Evolutionary conservation across 64 coral and sea anemone genomes (phyloP).

Genomic region (Cladopsammia gracilis): DNA sequence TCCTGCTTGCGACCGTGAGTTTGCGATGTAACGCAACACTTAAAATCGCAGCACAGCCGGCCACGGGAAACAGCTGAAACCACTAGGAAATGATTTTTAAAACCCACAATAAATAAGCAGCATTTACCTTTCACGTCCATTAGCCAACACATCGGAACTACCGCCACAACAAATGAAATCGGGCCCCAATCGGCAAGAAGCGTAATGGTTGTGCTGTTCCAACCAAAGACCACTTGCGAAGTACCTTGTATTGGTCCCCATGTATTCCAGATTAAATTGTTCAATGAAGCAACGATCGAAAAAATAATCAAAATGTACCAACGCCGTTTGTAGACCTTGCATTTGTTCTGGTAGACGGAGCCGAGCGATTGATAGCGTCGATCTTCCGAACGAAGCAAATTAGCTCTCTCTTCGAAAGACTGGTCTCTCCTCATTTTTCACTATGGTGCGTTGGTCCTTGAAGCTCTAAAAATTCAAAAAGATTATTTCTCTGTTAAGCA

Average conservation of each 20-base stretch:
- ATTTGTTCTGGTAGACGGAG: conserved; percentile 78
- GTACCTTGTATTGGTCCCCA: conserved; percentile 96
- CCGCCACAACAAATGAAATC: conserved; percentile 86
- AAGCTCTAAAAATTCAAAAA: not conserved
- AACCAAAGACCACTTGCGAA: conserved; percentile 87
- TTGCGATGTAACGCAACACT: too few species aligned
- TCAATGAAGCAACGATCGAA: conserved; percentile 82
- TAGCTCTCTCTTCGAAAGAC: conserved; percentile 83
- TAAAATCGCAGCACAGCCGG: too few species aligned
- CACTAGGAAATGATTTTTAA: not conserved
- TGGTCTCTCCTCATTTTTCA: conserved; percentile 16
- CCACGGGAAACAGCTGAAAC: not conserved
- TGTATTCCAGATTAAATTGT: conserved; percentile 94
- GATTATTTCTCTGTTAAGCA: not conserved
- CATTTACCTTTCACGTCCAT: conserved; percentile 96
- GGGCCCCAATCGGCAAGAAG: conserved; percentile 94
- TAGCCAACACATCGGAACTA: conserved; percentile 96
- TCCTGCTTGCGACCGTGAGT: too few species aligned
- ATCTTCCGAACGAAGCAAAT: conserved; percentile 77
- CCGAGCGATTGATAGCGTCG: conserved; percentile 79
- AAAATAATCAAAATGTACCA: conserved; percentile 97
- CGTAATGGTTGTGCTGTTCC: conserved; percentile 84
- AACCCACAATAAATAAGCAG: not conserved
- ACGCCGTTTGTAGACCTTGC: conserved; percentile 90
- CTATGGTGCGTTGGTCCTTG: not conserved